Conservation (phyloP, 2,113 vertebrate genomes). For the Thermophis baileyi region DNA sequence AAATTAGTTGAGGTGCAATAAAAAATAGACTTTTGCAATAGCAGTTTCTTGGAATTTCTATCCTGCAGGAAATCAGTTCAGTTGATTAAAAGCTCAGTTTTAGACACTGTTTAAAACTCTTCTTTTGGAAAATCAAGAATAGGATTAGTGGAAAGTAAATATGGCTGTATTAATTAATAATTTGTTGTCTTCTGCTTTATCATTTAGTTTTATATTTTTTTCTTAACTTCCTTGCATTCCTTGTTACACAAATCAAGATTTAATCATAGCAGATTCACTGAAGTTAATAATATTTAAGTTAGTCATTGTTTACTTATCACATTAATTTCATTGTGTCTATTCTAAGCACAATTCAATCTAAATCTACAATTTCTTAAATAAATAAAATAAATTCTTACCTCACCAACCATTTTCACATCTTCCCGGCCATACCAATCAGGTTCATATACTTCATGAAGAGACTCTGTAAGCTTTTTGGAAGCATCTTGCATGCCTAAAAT, state of each 20-base stretch:
- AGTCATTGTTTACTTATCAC: not conserved
- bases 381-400: slow-evolving; percentile 73
- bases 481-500: slow-evolving; percentile 94
- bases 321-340: not conserved
- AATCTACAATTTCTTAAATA: not conserved
- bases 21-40: not conserved
- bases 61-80: not conserved
- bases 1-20: not conserved
- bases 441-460: slow-evolving; percentile 96
- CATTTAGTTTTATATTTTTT: not conserved
- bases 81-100: not conserved
- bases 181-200: not conserved
- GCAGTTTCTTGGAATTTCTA: too few relatives aligned
- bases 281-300: not conserved
- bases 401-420: slow-evolving; percentile 89
- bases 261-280: not conserved
- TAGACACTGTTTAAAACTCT: not conserved
- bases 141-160: not conserved
- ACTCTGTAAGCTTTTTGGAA: slow-evolving; percentile 94
- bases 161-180: not conserved
- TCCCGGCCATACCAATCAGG: slow-evolving; percentile 96
- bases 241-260: not conserved
- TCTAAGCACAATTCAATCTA: not conserved
- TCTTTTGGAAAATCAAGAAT: not conserved
- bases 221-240: not conserved